Conservation (phyloP, 2,888 invertebrate species). For the Seira musarum region DNA sequence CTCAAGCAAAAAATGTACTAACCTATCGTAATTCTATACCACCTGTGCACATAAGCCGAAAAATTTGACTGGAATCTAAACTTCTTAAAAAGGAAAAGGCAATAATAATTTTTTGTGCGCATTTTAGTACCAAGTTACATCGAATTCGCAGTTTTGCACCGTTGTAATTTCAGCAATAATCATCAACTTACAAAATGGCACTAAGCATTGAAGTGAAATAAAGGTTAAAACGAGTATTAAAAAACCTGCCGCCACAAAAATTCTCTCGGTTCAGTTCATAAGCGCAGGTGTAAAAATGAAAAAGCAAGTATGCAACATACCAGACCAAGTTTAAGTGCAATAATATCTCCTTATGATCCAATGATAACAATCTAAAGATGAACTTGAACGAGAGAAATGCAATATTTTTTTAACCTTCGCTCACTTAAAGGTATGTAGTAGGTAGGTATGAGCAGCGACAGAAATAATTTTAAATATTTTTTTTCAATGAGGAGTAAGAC, state of each 20-base stretch:
- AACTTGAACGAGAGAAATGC: slow-evolving; percentile 43
- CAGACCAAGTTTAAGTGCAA: slow-evolving; percentile 18
- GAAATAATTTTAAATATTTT: neutral
- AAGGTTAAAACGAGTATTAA: slow-evolving; percentile 6
- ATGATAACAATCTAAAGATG: slow-evolving; percentile 58
- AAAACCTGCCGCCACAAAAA: slow-evolving; percentile 9
- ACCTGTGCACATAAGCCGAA: slow-evolving; percentile 3
- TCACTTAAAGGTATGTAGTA: no score
- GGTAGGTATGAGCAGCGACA: slow-evolving; percentile 11
- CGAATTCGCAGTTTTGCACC: slow-evolving; percentile 15
- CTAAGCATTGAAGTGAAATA: slow-evolving; percentile 9
- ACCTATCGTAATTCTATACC: slow-evolving; percentile 24
- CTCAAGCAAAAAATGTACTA: slow-evolving; percentile 24
- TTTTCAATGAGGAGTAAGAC: slow-evolving; percentile 13
- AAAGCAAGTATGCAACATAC: slow-evolving; percentile 7
- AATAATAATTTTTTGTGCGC: slow-evolving; percentile 34
- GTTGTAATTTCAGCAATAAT: slow-evolving; percentile 16
- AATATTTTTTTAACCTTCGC: slow-evolving; percentile 25
- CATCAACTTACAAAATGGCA: slow-evolving; percentile 5
- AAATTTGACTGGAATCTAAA: slow-evolving; percentile 47
- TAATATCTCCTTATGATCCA: neutral
- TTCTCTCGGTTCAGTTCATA: neutral
- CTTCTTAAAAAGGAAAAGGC: slow-evolving; percentile 46
- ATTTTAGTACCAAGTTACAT: slow-evolving; percentile 13
- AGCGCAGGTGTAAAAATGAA: neutral